These are phyloP conservation scores for Subacronicta megacephala DNA, from an alignment of 2,888 invertebrate genomes.

Conservation along the genomic window DNA sequence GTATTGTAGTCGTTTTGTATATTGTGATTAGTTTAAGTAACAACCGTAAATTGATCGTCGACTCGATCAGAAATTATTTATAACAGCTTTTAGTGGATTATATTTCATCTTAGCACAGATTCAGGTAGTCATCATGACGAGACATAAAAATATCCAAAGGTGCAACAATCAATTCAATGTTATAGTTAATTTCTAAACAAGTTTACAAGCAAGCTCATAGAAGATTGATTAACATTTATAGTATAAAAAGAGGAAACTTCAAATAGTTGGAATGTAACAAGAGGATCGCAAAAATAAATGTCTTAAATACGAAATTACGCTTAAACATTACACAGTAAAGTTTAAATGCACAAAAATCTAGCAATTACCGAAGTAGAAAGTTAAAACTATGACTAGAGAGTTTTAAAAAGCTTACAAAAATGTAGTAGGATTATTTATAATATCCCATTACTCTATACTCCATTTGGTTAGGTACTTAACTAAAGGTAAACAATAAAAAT, in stretches of 20 bases:
- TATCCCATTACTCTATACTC: slow-evolving; percentile 39
- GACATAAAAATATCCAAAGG: no score
- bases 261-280: slow-evolving; percentile 64
- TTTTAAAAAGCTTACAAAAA: slow-evolving; percentile 56
- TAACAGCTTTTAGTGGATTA: neutral
- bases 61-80: slow-evolving; percentile 42
- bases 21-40: slow-evolving; percentile 58
- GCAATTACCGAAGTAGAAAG: slow-evolving; percentile 50
- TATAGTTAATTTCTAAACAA: slow-evolving; percentile 47
- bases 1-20: slow-evolving; percentile 70
- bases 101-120: no score
- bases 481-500: no score
- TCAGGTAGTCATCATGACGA: no score
- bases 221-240: slow-evolving; percentile 50
- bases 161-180: neutral
- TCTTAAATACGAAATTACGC: slow-evolving; percentile 54
- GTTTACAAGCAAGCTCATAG: slow-evolving; percentile 52
- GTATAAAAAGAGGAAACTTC: slow-evolving; percentile 55
- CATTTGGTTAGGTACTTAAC: no score
- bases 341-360: slow-evolving; percentile 59
- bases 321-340: slow-evolving; percentile 52
- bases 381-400: slow-evolving; percentile 62
- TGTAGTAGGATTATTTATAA: slow-evolving; percentile 44
- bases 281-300: slow-evolving; percentile 64
- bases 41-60: slow-evolving; percentile 47